phyloP scores from a whole-genome alignment of 1,140 invertebrate genomes.

The Pemphigus obesinymphae region DNA sequence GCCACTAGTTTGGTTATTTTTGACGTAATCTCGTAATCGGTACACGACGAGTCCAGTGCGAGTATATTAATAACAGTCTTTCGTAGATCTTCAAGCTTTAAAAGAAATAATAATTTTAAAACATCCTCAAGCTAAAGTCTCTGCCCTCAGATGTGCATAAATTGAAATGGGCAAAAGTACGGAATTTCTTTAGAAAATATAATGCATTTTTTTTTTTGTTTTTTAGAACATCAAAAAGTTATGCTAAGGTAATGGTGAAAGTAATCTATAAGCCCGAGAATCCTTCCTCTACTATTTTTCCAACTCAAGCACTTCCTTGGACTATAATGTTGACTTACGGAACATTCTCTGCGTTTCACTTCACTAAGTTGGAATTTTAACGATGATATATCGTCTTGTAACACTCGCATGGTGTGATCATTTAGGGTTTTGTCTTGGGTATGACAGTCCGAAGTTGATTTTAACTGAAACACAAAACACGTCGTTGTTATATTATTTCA shows the following conservation, averaged over 20 bases:
- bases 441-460: slow-evolving; percentile 59
- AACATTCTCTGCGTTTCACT: slow-evolving; percentile 47
- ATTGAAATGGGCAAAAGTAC: no score
- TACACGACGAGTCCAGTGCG: slow-evolving; percentile 63
- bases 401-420: slow-evolving; percentile 61
- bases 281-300: no score
- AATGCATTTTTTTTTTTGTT: no score
- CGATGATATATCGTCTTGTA: slow-evolving; percentile 67
- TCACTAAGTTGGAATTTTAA: slow-evolving; percentile 68
- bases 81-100: slow-evolving; percentile 63
- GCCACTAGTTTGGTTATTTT: slow-evolving; percentile 69
- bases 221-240: no score
- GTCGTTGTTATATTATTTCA: background rate
- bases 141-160: no score
- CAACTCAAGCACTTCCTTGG: background rate
- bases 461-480: slow-evolving; percentile 49
- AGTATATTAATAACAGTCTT: slow-evolving; percentile 63
- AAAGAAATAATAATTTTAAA: no score
- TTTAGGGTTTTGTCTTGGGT: slow-evolving; percentile 66
- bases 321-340: background rate
- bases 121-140: no score
- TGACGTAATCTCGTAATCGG: slow-evolving; percentile 71
- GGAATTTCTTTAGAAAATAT: no score
- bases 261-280: no score
- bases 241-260: no score